Evolutionary conservation across 2,797 vertebrate species (phyloP), one percentile per base, ranked within the genome.

Genomic region (Orientallactaga sibirica): DNA sequence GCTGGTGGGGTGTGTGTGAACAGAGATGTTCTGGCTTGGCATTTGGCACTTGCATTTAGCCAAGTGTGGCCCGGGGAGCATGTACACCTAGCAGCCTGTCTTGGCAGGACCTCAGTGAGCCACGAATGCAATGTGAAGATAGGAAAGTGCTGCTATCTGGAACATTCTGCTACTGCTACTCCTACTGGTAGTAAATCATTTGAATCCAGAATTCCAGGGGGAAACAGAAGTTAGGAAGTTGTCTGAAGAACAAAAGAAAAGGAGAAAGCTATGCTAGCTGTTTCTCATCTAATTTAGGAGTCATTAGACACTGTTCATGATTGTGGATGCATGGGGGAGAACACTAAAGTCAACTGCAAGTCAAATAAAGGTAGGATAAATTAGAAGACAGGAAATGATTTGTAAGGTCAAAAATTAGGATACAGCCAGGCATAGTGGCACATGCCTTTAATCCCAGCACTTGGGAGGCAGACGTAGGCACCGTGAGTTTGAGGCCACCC

Each of bases 291-390:
- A 79, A 52, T 29, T 86, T 41, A 78, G 58, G 22, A 58, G 9
- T 62, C 37, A 3, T 88, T 89, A 85, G 55, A 78, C 61, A 11
- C 19, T 62, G 0, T 58, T 85, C 25, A 79, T 68, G 62, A 84
- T 61, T 62, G 11, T 77, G 41, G 20, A 14, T 41, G 24, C 9
- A 1, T 64, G 4, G n/a, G 11, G 66, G 10, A 48, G 4, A 81
- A 64, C 8, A 5, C 76, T 64, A 75, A 84, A 90, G 9, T 24
- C 74, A 67, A 71, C 58, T 41, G 52, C 67, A 68, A 41, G 15
- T 43, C 81, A 92, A 81, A 91, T 41, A 62, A 78, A 75, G 78
- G 68, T 62, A 71, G 48, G 9, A 86, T 86, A 74, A 83, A n/a
- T 74, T 22, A 61, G 33, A 84, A 16, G 41, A 24, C 9, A 79